Conservation (phyloP, 2,888 invertebrate genomes). For the Drosophila kanekoi region DNA sequence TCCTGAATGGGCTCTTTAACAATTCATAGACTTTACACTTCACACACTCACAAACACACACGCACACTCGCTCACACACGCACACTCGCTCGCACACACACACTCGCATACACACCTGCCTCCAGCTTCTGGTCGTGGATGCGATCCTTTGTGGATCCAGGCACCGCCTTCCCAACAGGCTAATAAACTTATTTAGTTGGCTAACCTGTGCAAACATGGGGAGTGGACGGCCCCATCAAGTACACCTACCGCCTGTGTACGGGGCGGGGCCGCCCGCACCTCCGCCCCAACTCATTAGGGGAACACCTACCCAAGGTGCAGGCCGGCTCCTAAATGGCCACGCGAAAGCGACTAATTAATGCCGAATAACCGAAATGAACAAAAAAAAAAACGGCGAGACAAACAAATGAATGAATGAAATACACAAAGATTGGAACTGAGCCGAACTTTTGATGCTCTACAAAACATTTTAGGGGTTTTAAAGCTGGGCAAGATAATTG, state of each 20-base stretch:
- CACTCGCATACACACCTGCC: neutral
- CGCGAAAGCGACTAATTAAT: slow-evolving; percentile 75
- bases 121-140: neutral
- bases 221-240: slow-evolving; percentile 65
- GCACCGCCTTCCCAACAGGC: slow-evolving; percentile 55
- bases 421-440: neutral
- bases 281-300: slow-evolving; percentile 73
- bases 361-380: slow-evolving; percentile 42
- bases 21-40: slow-evolving; percentile 30
- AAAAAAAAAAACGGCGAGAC: slow-evolving; percentile 46
- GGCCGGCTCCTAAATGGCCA: slow-evolving; percentile 61
- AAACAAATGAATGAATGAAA: slow-evolving; percentile 60
- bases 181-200: slow-evolving; percentile 77
- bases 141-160: neutral
- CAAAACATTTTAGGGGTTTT: neutral
- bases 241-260: slow-evolving; percentile 57
- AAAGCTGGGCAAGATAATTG: too few species aligned
- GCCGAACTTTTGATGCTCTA: slow-evolving; percentile 27
- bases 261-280: slow-evolving; percentile 57
- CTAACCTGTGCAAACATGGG: slow-evolving; percentile 73
- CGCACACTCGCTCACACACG: too few species aligned
- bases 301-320: slow-evolving; percentile 63
- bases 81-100: neutral
- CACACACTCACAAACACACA: neutral
- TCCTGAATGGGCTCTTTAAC: slow-evolving; percentile 8